Evolutionary conservation across 2,797 vertebrate genomes (phyloP).

Genomic region (Neostethus bicornis): DNA sequence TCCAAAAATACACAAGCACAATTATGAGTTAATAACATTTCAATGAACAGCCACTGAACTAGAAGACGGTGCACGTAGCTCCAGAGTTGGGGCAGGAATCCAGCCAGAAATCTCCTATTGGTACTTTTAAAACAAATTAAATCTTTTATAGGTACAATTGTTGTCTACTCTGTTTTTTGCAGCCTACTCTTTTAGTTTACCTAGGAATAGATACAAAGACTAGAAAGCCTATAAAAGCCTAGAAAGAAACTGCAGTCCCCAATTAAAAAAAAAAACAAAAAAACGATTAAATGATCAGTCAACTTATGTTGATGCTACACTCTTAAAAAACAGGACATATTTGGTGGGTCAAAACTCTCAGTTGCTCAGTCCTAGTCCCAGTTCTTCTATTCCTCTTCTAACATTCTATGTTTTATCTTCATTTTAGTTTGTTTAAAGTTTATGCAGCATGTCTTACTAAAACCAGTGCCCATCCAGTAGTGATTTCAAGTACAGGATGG

Average conservation of each 20-base stretch:
- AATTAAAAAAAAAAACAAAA: too few relatives aligned
- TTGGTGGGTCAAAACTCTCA: not conserved
- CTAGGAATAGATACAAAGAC: too few relatives aligned
- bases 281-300: too few relatives aligned
- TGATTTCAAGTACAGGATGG: slow-evolving; percentile 16
- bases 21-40: not conserved
- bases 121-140: not conserved
- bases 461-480: slow-evolving; percentile 13
- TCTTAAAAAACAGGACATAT: not conserved
- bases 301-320: not conserved
- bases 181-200: too few relatives aligned
- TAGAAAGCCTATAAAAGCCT: too few relatives aligned
- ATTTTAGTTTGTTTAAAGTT: not conserved
- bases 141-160: too few relatives aligned
- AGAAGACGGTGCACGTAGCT: not conserved
- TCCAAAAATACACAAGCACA: not conserved
- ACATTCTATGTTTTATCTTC: not conserved
- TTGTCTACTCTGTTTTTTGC: too few relatives aligned
- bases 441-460: not conserved
- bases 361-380: not conserved
- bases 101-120: not conserved
- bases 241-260: too few relatives aligned
- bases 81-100: not conserved
- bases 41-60: not conserved
- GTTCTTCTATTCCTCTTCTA: not conserved